phyloP scores from a whole-genome alignment of 1,140 invertebrate genomes.

The Leptinotarsa defecta region DNA sequence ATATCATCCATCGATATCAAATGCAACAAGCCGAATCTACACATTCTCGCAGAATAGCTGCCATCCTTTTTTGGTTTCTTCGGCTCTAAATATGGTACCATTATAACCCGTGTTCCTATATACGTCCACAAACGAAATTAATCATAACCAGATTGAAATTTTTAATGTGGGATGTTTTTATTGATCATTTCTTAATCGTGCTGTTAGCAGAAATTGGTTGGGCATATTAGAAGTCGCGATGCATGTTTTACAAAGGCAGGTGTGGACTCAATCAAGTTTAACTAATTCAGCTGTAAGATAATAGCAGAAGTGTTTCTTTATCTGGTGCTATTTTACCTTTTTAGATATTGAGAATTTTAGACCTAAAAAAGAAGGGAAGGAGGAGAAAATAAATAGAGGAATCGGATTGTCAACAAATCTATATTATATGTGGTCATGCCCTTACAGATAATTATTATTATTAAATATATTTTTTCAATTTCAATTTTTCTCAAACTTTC shows the following conservation, averaged over 20 bases:
- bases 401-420: too few species aligned
- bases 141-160: slow-evolving; percentile 17
- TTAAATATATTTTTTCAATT: too few species aligned
- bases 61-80: slow-evolving; percentile 8
- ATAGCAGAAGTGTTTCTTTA: too few species aligned
- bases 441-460: too few species aligned
- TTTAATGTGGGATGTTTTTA: slow-evolving; percentile 10
- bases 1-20: slow-evolving; percentile 8
- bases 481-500: too few species aligned
- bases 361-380: too few species aligned
- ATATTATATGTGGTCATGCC: too few species aligned
- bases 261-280: background rate
- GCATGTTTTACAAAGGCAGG: background rate
- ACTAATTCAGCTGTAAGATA: too few species aligned
- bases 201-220: background rate
- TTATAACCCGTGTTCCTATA: slow-evolving; percentile 9
- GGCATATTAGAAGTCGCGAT: background rate
- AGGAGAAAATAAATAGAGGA: too few species aligned
- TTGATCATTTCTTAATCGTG: background rate
- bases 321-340: too few species aligned
- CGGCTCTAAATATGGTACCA: slow-evolving; percentile 12
- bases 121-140: slow-evolving; percentile 15
- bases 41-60: slow-evolving; percentile 3
- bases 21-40: slow-evolving; percentile 10
- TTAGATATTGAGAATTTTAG: too few species aligned